Evolutionary conservation across 2,113 vertebrate genomes (phyloP).

Genomic region (Ammospiza nelsoni): DNA sequence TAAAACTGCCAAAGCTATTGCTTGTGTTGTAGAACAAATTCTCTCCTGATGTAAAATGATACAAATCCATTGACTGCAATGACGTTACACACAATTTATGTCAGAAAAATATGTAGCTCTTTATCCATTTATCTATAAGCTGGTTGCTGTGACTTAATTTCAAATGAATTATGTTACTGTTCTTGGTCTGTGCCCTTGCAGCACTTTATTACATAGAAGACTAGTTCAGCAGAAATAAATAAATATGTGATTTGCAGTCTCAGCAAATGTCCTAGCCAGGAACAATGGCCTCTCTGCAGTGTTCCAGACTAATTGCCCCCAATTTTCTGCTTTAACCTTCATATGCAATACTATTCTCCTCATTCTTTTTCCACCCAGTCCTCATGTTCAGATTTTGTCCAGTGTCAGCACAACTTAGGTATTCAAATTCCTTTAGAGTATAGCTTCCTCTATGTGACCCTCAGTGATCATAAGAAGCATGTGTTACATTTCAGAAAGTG

Average conservation of each 20-base stretch:
- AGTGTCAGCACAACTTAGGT: background rate
- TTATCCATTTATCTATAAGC: constrained; percentile 62
- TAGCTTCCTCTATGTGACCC: background rate
- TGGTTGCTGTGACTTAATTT: constrained; percentile 63
- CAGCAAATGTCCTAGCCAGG: constrained; percentile 54
- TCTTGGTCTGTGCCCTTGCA: constrained; percentile 58
- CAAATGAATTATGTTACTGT: constrained; percentile 61
- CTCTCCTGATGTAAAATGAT: constrained; percentile 28
- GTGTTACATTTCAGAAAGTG: background rate
- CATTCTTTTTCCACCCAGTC: background rate
- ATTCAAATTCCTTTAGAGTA: constrained; percentile 35
- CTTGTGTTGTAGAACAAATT: constrained; percentile 35
- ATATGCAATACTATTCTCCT: background rate
- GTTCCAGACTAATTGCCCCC: constrained; percentile 60
- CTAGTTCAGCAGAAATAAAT: constrained; percentile 71
- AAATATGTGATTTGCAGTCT: constrained; percentile 61
- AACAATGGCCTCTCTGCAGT: constrained; percentile 55
- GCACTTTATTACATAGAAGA: constrained; percentile 62
- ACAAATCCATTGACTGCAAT: constrained; percentile 41
- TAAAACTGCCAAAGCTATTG: constrained; percentile 5
- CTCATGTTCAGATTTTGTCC: background rate
- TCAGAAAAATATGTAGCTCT: constrained; percentile 25
- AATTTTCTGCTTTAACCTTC: constrained; percentile 55
- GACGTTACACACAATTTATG: constrained; percentile 22
- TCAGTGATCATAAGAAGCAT: background rate